phyloP scores from a whole-genome alignment of 2,797 vertebrate genomes.

The Poecilia wingei region DNA sequence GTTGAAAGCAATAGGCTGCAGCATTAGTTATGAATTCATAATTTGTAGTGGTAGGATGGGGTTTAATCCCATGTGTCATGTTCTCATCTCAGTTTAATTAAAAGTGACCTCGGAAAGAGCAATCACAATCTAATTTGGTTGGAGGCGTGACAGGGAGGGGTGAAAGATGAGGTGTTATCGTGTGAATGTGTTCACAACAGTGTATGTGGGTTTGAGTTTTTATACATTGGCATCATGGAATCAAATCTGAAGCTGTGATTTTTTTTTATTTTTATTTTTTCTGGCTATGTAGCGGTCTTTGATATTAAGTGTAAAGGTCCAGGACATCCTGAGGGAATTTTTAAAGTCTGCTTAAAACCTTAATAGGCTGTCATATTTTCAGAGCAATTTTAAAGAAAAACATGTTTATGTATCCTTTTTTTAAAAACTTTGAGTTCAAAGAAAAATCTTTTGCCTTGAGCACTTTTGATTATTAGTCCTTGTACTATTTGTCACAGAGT shows the following conservation, averaged over 20 bases:
- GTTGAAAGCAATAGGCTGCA: slow-evolving; percentile 64
- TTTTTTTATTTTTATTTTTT: neutral
- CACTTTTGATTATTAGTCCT: neutral
- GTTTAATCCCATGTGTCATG: slow-evolving; percentile 78
- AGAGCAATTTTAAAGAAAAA: neutral
- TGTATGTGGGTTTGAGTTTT: slow-evolving; percentile 19
- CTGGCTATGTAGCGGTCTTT: slow-evolving; percentile 1
- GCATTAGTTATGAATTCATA: slow-evolving; percentile 76
- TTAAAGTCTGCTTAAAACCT: slow-evolving; percentile 7
- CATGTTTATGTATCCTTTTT: neutral
- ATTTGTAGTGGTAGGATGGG: slow-evolving; percentile 67
- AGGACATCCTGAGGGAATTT: slow-evolving; percentile 1
- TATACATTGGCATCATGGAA: slow-evolving; percentile 6
- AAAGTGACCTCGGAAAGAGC: slow-evolving; percentile 81
- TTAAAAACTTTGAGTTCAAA: neutral
- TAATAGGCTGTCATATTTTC: neutral
- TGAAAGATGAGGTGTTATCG: slow-evolving; percentile 53
- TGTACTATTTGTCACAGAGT: neutral
- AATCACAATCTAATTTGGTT: slow-evolving; percentile 81
- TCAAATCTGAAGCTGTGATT: slow-evolving; percentile 1
- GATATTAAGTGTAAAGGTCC: slow-evolving; percentile 21
- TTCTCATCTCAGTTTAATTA: slow-evolving; percentile 83
- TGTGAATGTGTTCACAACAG: slow-evolving; percentile 30
- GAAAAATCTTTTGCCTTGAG: neutral
- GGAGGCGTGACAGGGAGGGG: slow-evolving; percentile 60